phyloP scores from a whole-genome alignment of 2,888 invertebrate species.

The Serrognathus titanus region DNA sequence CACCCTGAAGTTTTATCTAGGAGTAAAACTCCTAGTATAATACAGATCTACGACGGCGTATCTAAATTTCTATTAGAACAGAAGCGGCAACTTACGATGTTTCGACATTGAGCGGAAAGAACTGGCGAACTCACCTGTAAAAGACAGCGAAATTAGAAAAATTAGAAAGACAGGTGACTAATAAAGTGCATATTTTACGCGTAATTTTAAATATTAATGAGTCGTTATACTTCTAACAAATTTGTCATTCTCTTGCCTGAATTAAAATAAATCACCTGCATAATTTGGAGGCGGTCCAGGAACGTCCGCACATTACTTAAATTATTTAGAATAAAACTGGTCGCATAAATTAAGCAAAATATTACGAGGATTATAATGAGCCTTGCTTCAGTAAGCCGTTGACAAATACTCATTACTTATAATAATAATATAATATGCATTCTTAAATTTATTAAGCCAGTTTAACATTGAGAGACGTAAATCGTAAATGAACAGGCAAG shows the following conservation, averaged over 20 bases:
- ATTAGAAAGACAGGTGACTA: neutral
- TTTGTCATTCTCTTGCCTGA: neutral
- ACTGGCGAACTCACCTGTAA: conserved; percentile 8
- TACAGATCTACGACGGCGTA: conserved; percentile 18
- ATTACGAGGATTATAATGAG: too few relatives aligned
- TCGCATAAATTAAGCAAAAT: too few relatives aligned
- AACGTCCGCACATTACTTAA: neutral
- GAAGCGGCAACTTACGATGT: conserved; percentile 4
- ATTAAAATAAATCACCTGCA: neutral
- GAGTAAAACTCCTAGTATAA: conserved; percentile 16
- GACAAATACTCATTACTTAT: too few relatives aligned
- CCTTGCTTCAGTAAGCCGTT: too few relatives aligned
- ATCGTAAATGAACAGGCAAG: too few relatives aligned
- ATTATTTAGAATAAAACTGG: too few relatives aligned
- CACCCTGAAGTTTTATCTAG: conserved; percentile 10
- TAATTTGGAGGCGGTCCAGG: neutral
- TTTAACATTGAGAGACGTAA: too few relatives aligned
- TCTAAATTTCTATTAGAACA: conserved; percentile 11
- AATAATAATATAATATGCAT: too few relatives aligned
- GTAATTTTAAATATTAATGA: neutral
- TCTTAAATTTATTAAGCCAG: too few relatives aligned
- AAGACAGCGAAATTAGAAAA: neutral
- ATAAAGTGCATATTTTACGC: neutral
- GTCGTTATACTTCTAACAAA: neutral
- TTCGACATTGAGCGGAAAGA: conserved; percentile 3